A percentile compares a stretch with the other conserved stretches of the same genome.
Evolutionary conservation across 1,140 invertebrate genomes (phyloP).

Genomic region (Panagrolaimus sp.): DNA sequence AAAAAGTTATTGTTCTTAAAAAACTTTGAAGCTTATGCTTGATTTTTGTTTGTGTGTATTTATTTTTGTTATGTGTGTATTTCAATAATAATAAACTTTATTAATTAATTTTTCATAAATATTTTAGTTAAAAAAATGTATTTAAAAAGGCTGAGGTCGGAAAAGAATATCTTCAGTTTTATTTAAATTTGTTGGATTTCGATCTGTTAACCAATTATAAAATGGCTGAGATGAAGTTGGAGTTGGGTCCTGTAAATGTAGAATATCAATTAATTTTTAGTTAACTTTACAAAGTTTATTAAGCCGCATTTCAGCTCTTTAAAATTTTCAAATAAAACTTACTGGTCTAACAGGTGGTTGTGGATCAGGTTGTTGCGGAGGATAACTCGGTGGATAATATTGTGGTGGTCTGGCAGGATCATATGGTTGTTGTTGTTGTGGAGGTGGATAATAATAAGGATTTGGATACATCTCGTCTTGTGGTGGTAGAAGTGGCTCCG

Average conservation of each 20-base stretch:
- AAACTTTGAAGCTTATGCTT: conserved; percentile 12
- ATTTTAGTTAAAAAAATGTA: no score
- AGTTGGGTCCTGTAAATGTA: neutral
- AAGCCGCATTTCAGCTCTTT: no score
- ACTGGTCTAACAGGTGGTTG: neutral
- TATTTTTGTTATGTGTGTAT: no score
- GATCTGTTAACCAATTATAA: neutral
- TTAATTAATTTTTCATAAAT: neutral
- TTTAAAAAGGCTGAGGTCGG: neutral
- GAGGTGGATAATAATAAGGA: neutral
- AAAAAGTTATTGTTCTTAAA: conserved; percentile 33
- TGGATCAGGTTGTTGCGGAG: neutral
- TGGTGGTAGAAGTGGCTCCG: neutral
- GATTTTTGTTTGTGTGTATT: no score
- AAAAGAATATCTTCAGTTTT: neutral
- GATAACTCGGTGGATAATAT: neutral
- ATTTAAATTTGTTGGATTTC: neutral
- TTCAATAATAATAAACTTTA: no score
- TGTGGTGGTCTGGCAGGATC: no score
- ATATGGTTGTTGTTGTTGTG: no score
- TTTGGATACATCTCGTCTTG: neutral
- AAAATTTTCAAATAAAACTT: no score
- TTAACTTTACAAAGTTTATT: no score
- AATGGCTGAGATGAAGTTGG: neutral
- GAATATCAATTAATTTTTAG: neutral